These are phyloP conservation scores for Ceuthmochares aereus DNA, from an alignment of 2,113 vertebrate species.

Conservation along the genomic window DNA sequence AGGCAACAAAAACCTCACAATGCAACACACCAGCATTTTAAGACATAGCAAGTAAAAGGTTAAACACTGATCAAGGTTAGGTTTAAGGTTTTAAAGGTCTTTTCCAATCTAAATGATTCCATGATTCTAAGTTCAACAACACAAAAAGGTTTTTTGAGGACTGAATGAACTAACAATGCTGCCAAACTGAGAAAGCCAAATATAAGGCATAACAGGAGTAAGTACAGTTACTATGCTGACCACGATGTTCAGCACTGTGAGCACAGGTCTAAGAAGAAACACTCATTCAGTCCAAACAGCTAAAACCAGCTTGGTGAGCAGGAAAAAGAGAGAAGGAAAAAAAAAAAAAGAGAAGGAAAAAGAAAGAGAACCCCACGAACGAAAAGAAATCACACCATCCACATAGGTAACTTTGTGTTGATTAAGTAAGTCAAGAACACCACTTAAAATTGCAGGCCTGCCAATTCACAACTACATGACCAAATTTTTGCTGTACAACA, in stretches of 20 bases:
- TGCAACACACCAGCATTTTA: not conserved
- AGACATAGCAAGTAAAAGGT: not conserved
- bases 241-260: not conserved
- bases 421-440: not conserved
- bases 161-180: not conserved
- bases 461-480: not conserved
- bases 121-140: not conserved
- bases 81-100: not conserved
- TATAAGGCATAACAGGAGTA: not conserved
- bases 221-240: not conserved
- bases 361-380: not conserved
- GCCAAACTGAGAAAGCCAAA: not conserved
- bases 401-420: not conserved
- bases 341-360: rapidly evolving
- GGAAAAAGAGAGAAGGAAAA: not conserved
- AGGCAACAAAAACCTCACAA: not conserved
- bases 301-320: not conserved
- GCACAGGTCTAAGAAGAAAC: not conserved
- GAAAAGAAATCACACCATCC: not conserved
- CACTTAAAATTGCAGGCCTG: not conserved
- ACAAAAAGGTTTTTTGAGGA: not conserved
- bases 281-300: not conserved
- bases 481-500: not conserved
- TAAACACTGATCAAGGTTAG: not conserved
- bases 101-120: not conserved